Conservation (phyloP, 2,797 vertebrate genomes). For the Mormyrops boulengeri region DNA sequence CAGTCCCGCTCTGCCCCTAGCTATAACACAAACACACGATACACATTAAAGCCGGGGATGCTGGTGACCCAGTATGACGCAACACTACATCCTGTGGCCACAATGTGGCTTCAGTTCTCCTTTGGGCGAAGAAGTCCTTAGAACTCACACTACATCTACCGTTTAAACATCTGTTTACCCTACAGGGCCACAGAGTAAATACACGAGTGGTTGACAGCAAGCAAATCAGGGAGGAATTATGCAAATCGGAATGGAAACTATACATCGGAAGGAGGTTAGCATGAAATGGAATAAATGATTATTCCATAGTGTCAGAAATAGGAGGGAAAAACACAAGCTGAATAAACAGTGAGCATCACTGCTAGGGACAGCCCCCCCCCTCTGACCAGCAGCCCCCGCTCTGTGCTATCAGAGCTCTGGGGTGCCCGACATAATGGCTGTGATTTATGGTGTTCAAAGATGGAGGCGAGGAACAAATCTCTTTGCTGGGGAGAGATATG, state of each 20-base stretch:
- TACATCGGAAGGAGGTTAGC: not conserved
- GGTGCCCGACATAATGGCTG: not conserved
- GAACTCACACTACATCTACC: not conserved
- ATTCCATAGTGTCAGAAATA: not conserved
- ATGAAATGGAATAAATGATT: not conserved
- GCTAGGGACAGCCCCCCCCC: not conserved
- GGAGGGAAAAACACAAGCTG: not conserved
- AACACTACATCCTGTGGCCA: not conserved
- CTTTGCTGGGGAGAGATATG: not conserved
- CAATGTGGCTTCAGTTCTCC: not conserved
- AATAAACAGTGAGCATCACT: not conserved
- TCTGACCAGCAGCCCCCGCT: not conserved
- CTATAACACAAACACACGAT: not conserved
- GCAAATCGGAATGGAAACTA: not conserved
- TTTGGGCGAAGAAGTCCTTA: not conserved
- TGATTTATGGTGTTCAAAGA: constrained; percentile 12
- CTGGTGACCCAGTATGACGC: not conserved
- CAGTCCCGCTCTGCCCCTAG: not conserved
- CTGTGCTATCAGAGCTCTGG: not conserved
- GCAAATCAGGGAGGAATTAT: not conserved
- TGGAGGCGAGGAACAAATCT: not conserved
- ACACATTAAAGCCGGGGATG: not conserved
- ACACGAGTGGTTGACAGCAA: not conserved
- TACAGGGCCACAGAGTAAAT: not conserved
- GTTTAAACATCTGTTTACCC: not conserved